Evolutionary conservation across 2,113 vertebrate species (phyloP).

Genomic region (Ciconia maguari): DNA sequence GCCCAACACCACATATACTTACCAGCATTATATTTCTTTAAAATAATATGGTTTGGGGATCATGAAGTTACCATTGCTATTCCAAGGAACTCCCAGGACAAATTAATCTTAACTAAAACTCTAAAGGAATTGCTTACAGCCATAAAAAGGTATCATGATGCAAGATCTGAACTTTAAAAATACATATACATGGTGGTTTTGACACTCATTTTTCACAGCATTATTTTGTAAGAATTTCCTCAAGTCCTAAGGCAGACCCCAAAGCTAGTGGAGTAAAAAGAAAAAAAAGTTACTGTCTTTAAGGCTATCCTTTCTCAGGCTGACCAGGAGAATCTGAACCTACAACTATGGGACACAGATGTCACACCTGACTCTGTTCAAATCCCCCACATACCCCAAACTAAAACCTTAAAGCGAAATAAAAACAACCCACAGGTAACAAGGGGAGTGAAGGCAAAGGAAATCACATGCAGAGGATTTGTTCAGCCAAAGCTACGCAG

Average conservation of each 20-base stretch:
- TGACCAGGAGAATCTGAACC: background rate
- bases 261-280: background rate
- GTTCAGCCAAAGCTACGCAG: background rate
- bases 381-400: background rate
- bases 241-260: background rate
- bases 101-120: background rate
- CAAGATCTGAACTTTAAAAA: background rate
- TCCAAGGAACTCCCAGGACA: background rate
- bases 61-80: background rate
- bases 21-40: background rate
- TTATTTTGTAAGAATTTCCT: background rate
- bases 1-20: background rate
- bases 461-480: background rate
- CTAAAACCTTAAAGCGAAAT: background rate
- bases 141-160: background rate
- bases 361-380: background rate
- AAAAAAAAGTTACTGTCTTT: background rate
- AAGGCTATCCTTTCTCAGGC: background rate
- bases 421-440: background rate
- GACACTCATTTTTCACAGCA: background rate
- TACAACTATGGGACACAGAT: background rate
- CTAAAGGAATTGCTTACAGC: background rate
- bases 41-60: background rate
- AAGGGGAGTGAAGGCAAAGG: background rate
- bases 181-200: background rate